Evolutionary conservation across 2,113 vertebrate genomes (phyloP).

Genomic region (Microcebus murinus): DNA sequence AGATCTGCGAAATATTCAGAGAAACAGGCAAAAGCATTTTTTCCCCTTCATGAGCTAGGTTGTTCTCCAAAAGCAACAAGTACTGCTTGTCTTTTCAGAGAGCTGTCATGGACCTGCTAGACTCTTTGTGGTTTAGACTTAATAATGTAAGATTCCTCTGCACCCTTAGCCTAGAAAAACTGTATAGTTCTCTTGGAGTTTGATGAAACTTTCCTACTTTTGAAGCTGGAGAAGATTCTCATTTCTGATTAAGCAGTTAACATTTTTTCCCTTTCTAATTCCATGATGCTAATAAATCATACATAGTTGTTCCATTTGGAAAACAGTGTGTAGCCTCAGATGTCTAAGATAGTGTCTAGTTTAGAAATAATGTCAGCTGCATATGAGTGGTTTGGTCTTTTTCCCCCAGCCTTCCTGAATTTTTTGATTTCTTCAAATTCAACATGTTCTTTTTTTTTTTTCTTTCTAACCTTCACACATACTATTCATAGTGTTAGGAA

Average conservation of each 20-base stretch:
- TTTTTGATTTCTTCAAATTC: neutral
- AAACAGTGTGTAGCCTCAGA: neutral
- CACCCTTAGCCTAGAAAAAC: constrained; percentile 2
- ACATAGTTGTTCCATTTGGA: neutral
- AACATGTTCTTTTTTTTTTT: too few relatives aligned
- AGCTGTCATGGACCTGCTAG: neutral
- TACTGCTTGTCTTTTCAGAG: constrained; percentile 41
- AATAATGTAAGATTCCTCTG: neutral
- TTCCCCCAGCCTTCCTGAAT: neutral
- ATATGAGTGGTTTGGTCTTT: neutral
- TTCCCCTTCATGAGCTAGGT: neutral
- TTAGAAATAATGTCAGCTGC: neutral
- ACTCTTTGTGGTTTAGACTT: constrained; percentile 46
- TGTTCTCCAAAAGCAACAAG: constrained; percentile 66
- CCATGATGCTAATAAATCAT: neutral
- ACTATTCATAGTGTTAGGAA: neutral
- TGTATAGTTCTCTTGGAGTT: neutral
- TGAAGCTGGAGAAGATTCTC: constrained; percentile 21
- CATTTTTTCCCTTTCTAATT: neutral
- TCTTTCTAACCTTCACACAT: neutral
- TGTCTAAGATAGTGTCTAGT: neutral
- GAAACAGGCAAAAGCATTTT: neutral
- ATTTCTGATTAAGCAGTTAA: constrained; percentile 23
- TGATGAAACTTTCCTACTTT: constrained; percentile 41
- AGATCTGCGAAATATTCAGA: neutral